Conservation (phyloP, 2,888 invertebrate genomes). For the Iselma pallidipennis region DNA sequence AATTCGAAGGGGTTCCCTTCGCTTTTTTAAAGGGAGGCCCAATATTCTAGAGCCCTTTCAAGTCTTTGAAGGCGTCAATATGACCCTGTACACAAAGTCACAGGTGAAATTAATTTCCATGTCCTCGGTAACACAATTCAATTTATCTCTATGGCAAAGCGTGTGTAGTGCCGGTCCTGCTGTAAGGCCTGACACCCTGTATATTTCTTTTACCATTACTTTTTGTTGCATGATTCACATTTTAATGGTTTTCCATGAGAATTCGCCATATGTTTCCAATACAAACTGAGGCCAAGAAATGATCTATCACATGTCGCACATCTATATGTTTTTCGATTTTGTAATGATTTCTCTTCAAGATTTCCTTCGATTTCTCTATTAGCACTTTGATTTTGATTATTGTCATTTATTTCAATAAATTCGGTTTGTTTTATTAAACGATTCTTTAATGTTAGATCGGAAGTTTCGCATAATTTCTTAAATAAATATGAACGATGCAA, state of each 20-base stretch:
- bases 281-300: slow-evolving; percentile 31
- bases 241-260: slow-evolving; percentile 21
- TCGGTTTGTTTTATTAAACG: background rate
- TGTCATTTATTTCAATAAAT: slow-evolving; percentile 12
- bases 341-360: slow-evolving; percentile 6
- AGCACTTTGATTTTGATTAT: background rate
- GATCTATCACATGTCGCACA: slow-evolving; percentile 31
- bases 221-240: slow-evolving; percentile 24
- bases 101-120: too few species aligned
- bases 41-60: too few species aligned
- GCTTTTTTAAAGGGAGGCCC: too few species aligned
- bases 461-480: slow-evolving; percentile 44
- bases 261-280: slow-evolving; percentile 29
- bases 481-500: slow-evolving; percentile 43
- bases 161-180: background rate
- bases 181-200: slow-evolving; percentile 12
- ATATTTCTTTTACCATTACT: too few species aligned
- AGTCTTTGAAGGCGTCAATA: too few species aligned
- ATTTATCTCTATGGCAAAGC: background rate
- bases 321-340: slow-evolving; percentile 23
- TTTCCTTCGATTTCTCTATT: slow-evolving; percentile 3
- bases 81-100: too few species aligned
- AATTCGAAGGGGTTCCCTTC: too few species aligned
- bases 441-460: slow-evolving; percentile 38
- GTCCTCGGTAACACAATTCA: too few species aligned